Base-by-base conservation (phyloP, 2,113 vertebrate species). In the Mesitornis unicolor region DNA sequence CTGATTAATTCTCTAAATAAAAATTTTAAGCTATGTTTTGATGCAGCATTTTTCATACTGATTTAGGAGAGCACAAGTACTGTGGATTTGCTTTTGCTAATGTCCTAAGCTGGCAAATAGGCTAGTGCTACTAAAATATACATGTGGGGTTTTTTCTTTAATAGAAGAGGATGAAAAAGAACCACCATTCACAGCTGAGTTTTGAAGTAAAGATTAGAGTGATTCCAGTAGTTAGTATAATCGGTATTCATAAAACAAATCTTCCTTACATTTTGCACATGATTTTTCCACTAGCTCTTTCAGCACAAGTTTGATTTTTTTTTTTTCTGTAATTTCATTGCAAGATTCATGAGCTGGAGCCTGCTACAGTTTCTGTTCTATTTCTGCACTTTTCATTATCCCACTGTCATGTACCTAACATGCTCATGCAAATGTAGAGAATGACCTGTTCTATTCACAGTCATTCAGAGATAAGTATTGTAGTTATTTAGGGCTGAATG, bases 321-420 rank as follows among this genome's bases (percentile, higher is more conserved):
- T 91, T 45, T 18, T 90, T 69, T 11, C 38, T 89, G 67, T 84
- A 67, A 86, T 96, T 94, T 95, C 7, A 63, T 78, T 94, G 28
- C 1, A n/a, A 93, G n/a, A 86, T 97, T 96, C 54, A 91, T 89
- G 47, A 90, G 16, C 42, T 74, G 65, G 93, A 90, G 7, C 6
- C 13, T 79, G 28, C 1, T 85, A 42, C 42, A 53, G 69, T 86
- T 94, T 85, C 20, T 87, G 13, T 77, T 79, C 85, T 95, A 43
- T 92, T 74, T 95, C 61, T 95, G 36, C 56, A 59, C 95, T 96
- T 97, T 98, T 96, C 83, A 95, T 97, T 96, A 84, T 97, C 56
- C 69, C n/a, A 8, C 67, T 95, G 64, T 95, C 63, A 94, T 33
- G 76, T 59, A 85, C 36, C 84, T 96, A 86, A 91, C 51, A 87